Base-by-base conservation (phyloP, 1,140 invertebrate genomes). In the Drosophila rhopaloa region DNA sequence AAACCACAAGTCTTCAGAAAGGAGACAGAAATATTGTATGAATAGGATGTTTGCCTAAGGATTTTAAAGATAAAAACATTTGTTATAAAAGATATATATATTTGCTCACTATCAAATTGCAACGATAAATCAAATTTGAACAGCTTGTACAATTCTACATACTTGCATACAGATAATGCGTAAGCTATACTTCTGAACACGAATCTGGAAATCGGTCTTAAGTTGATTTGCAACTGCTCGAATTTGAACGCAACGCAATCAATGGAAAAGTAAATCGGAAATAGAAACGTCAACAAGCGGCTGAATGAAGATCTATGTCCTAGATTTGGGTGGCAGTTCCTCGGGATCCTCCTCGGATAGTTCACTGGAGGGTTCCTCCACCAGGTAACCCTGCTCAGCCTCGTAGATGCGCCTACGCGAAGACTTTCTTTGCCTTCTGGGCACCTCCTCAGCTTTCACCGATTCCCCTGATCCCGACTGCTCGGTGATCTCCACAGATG, bases 331-430 rank as follows among this genome's bases (percentile, higher is more conserved):
- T 50, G 14, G 14, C 13, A 5, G 38, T 13, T 53, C 38, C 16
- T 47, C 19, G 5, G 48, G 19, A 16, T 59, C 78, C 9, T 74
- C 77, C 35, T 82, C 79, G 1, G 73, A 79, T n/a, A n/a, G 7
- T 44, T 82, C 63, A 35, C 81, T 84, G 38, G 53, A 55, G 7
- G 89, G 89, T 37, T 91, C 89, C 65, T 91, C 89, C 5, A 91
- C 89, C 19, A 89, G 27, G 38, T 91, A 91, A 24, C 83, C 89
- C 51, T 82, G 48, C 8, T 76, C 60, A 8, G 83, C 57, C 10
- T 60, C 65, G 40, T 91, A 89, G 27, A 76, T 29, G 47, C 79
- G 51, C 11, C 66, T 78, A 29, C n/a, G 37, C 14, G 6, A 1
- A 0, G 10, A 35, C 6, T 37, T 60, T n/a, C 8, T 35, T 13